A percentile compares a stretch with the other conserved stretches of the same genome.
Conservation (phyloP, 1,140 invertebrate genomes). For the Macrocentrus cingulum region DNA sequence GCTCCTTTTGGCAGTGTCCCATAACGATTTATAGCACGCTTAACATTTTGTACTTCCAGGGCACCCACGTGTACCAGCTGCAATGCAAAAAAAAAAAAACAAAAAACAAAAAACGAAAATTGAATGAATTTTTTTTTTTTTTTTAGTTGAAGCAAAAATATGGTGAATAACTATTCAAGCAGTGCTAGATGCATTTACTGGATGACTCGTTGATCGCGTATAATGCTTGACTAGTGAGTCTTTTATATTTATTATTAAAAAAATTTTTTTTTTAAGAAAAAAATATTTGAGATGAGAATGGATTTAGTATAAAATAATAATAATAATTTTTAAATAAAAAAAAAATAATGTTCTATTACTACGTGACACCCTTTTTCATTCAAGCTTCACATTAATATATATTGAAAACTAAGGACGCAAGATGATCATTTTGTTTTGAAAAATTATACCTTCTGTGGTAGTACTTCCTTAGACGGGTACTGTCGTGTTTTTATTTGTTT, state of each 20-base stretch:
- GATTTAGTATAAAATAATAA: too few species aligned
- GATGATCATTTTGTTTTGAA: background rate
- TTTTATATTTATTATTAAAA: background rate
- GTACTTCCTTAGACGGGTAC: conserved; percentile 51
- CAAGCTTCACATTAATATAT: background rate
- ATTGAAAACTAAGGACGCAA: background rate
- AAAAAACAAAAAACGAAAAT: background rate
- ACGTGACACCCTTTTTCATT: background rate
- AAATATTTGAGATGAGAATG: too few species aligned
- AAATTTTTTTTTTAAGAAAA: background rate
- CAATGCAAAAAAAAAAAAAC: conserved; percentile 37
- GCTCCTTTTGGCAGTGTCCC: conserved; percentile 95
- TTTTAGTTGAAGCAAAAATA: background rate
- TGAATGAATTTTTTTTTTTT: background rate
- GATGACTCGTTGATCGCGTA: background rate
- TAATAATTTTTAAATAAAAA: too few species aligned
- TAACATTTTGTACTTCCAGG: conserved; percentile 94
- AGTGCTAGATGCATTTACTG: conserved; percentile 52
- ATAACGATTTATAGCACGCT: conserved; percentile 93
- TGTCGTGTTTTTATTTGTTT: conserved; percentile 56
- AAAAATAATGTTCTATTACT: background rate
- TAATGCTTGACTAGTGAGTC: background rate
- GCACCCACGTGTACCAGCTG: conserved; percentile 79
- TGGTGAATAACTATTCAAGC: conserved; percentile 43
- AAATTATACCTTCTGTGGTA: conserved; percentile 53